Percentiles rank a stretch among this genome's conserved stretches.
These are phyloP conservation scores for Lophius piscatorius DNA, from an alignment of 2,113 vertebrate genomes.

Conservation along the genomic window DNA sequence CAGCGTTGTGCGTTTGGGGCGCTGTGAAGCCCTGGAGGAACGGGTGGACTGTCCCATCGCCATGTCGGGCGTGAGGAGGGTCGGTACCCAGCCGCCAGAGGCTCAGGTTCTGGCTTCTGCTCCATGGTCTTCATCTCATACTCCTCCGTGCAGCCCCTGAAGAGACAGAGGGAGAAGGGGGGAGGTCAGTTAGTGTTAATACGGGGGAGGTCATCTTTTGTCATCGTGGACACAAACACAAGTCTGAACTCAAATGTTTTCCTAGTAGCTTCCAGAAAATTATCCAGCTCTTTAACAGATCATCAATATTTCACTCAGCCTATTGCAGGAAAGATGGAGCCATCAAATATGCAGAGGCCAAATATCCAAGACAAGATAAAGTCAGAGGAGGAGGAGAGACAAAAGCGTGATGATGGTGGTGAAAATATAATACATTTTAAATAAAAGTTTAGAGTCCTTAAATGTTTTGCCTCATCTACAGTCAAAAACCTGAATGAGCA, in stretches of 20 bases:
- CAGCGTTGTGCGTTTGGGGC: conserved; percentile 80
- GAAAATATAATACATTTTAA: conserved; percentile 5
- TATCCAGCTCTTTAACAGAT: conserved; percentile 6
- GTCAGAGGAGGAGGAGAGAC: conserved; percentile 21
- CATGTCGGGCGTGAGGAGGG: conserved; percentile 84
- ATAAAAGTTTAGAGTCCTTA: not conserved
- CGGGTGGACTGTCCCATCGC: conserved; percentile 87
- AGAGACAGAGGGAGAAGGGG: conserved; percentile 13
- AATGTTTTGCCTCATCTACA: too few relatives aligned
- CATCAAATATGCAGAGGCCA: conserved; percentile 54
- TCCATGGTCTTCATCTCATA: conserved; percentile 87
- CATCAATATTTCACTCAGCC: conserved; percentile 42
- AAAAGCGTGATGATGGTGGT: not conserved
- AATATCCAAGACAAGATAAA: conserved; percentile 43
- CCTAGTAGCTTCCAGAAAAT: not conserved
- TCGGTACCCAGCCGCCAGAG: conserved; percentile 77
- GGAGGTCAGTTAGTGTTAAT: not conserved
- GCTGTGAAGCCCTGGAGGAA: conserved; percentile 77
- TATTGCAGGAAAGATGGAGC: conserved; percentile 21
- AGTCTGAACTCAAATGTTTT: not conserved
- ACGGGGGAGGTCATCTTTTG: not conserved
- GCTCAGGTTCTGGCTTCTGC: conserved; percentile 83
- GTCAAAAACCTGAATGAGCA: too few relatives aligned
- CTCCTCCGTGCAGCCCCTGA: conserved; percentile 91
- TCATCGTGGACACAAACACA: not conserved